A percentile compares a stretch with the other conserved stretches of the same genome.
phyloP scores from a whole-genome alignment of 1,140 invertebrate species.

The Scaptomyza montana region DNA sequence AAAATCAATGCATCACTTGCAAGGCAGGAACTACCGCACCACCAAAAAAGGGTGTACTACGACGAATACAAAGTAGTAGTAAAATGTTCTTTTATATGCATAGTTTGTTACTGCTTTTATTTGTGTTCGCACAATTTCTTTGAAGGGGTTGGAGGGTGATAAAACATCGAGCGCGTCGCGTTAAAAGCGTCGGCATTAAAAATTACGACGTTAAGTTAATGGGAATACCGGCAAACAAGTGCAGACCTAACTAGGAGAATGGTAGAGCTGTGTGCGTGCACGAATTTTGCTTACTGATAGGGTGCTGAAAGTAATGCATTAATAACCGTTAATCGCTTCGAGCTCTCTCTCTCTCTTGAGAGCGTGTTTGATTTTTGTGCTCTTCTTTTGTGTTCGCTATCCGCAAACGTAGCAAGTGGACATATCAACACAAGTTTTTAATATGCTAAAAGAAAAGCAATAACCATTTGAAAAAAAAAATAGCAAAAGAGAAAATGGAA shows the following conservation, averaged over 20 bases:
- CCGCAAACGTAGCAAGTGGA: too few species aligned
- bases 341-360: neutral
- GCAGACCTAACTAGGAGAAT: neutral
- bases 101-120: constrained; percentile 68
- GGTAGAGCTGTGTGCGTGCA: too few species aligned
- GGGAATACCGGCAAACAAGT: constrained; percentile 25
- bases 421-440: neutral
- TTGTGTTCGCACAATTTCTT: too few species aligned
- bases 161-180: constrained; percentile 25
- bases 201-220: constrained; percentile 52
- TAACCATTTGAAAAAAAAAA: neutral
- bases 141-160: constrained; percentile 14
- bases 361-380: too few species aligned
- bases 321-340: neutral
- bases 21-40: neutral
- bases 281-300: too few species aligned
- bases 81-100: constrained; percentile 69
- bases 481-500: too few species aligned
- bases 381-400: neutral
- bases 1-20: constrained; percentile 73
- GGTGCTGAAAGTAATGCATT: neutral
- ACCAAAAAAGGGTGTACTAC: neutral
- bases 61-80: constrained; percentile 32
- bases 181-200: constrained; percentile 75
- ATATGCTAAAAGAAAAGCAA: neutral